Evolutionary conservation across 2,797 vertebrate species (phyloP), one percentile per base, ranked within the genome.

Genomic region (Carapus acus): DNA sequence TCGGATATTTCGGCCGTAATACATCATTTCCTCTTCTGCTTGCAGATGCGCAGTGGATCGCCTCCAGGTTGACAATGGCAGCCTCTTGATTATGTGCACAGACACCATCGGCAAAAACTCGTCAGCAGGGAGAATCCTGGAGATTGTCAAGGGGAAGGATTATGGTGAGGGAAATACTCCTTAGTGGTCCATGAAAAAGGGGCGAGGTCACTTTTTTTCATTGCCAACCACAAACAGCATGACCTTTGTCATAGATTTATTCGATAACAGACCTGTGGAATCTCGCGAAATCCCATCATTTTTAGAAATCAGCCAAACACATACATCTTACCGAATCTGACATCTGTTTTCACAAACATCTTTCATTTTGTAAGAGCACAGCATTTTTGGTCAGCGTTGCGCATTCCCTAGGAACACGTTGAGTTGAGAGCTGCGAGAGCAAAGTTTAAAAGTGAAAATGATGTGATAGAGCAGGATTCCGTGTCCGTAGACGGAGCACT

Each of bases 61-160:
- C 33, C 88, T 92, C 54, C 91, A 88, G 64, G 84, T 83, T 18
- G 91, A 96, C 52, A 96, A 93, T 63, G 89, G 90, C 65, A 99
- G 92, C 72, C 88, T 98, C 71, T 86, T 93, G 44, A 93, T 99
- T 74, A 85, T 99, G 57, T 99, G 96, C 76, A 96, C 94, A 51
- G 96, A 99, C 62, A 90, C 91, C 60, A 92, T 88, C 63, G 91
- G 89, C 65, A 95, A 89, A 82, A 99, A 98, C 78, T 84, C 91
- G 71, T 92, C 94, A 53, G 88, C 90, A 23, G 90, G 92, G 71
- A 92, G 94, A 85, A 94, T 99, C 69, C 77, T 99, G 81, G 93
- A 94, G 84, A 93, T 99, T 62, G 84, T 89, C 52, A 94, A 94
- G 70, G 96, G 95, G 22, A 96, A 92, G 82, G 96, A 98, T 81